phyloP scores from a whole-genome alignment of 1,140 invertebrate species.

The Aphelenchoides fujianensis region DNA sequence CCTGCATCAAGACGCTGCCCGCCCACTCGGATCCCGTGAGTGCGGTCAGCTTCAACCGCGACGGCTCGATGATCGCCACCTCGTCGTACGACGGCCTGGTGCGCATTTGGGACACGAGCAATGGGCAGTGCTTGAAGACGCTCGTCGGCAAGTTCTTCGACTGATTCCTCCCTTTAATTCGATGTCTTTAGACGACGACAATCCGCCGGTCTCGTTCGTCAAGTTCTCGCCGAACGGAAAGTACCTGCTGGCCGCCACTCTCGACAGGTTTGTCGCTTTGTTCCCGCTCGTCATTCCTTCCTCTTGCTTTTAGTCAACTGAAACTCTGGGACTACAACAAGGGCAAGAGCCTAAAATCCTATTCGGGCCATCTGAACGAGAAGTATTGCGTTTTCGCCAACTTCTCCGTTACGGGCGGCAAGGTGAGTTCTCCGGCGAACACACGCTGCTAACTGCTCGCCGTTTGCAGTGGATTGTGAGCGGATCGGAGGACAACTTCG shows the following conservation, averaged over 20 bases:
- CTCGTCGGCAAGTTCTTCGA: slow-evolving; percentile 70
- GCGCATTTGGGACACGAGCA: slow-evolving; percentile 99
- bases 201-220: slow-evolving; percentile 98
- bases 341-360: slow-evolving; percentile 87
- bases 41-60: slow-evolving; percentile 89
- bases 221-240: slow-evolving; percentile 99
- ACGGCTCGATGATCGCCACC: slow-evolving; percentile 95
- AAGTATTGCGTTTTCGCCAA: slow-evolving; percentile 99
- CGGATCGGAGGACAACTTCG: slow-evolving; percentile 97
- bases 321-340: slow-evolving; percentile 99
- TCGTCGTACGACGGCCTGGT: slow-evolving; percentile 98
- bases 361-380: slow-evolving; percentile 95
- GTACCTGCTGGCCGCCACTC: slow-evolving; percentile 93
- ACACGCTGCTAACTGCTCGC: slow-evolving; percentile 41
- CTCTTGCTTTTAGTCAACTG: slow-evolving; percentile 72
- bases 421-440: slow-evolving; percentile 69
- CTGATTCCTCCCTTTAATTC: too few relatives aligned
- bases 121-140: slow-evolving; percentile 97
- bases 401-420: slow-evolving; percentile 98
- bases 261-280: slow-evolving; percentile 93
- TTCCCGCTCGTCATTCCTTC: too few relatives aligned
- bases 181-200: slow-evolving; percentile 80
- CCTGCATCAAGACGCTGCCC: slow-evolving; percentile 95
- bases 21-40: slow-evolving; percentile 99
- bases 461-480: slow-evolving; percentile 95